Conservation (phyloP, 1,140 invertebrate genomes). For the Uloborus diversus region DNA sequence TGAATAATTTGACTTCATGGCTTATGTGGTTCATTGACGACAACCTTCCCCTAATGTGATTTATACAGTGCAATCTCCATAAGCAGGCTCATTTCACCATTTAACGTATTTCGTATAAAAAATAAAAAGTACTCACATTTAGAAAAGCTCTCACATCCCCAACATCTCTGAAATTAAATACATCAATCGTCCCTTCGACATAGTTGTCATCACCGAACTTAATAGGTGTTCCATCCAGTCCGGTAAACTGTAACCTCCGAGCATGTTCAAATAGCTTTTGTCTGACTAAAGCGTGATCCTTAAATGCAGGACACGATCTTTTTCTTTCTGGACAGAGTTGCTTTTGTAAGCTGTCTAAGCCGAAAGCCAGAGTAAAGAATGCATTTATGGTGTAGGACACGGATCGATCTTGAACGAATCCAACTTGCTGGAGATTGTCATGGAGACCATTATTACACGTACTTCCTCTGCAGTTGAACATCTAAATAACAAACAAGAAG, state of each 20-base stretch:
- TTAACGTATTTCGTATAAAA: too few species aligned
- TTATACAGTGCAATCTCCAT: too few species aligned
- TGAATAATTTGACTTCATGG: too few species aligned
- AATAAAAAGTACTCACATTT: conserved; percentile 23
- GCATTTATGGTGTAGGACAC: conserved; percentile 65
- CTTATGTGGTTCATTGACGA: too few species aligned
- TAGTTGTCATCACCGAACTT: conserved; percentile 59
- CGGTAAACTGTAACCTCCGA: conserved; percentile 60
- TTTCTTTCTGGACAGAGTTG: conserved; percentile 62
- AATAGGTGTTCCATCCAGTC: conserved; percentile 48
- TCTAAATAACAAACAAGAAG: background rate
- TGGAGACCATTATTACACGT: conserved; percentile 46
- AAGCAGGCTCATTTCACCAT: too few species aligned
- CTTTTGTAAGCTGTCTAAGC: conserved; percentile 59
- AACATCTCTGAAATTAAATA: conserved; percentile 58
- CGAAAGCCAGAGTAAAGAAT: conserved; percentile 62
- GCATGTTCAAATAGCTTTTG: conserved; percentile 60
- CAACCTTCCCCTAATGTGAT: too few species aligned
- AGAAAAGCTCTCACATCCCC: conserved; percentile 47
- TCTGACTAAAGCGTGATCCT: conserved; percentile 57
- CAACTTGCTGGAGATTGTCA: conserved; percentile 7
- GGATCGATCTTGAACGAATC: conserved; percentile 60
- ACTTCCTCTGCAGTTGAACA: conserved; percentile 61
- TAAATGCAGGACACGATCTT: conserved; percentile 60
- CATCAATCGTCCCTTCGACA: conserved; percentile 59